A percentile compares a stretch with the other conserved stretches of the same genome.
These are phyloP conservation scores for Micropterix aruncella DNA, from an alignment of 2,888 invertebrate genomes.

Conservation along the genomic window DNA sequence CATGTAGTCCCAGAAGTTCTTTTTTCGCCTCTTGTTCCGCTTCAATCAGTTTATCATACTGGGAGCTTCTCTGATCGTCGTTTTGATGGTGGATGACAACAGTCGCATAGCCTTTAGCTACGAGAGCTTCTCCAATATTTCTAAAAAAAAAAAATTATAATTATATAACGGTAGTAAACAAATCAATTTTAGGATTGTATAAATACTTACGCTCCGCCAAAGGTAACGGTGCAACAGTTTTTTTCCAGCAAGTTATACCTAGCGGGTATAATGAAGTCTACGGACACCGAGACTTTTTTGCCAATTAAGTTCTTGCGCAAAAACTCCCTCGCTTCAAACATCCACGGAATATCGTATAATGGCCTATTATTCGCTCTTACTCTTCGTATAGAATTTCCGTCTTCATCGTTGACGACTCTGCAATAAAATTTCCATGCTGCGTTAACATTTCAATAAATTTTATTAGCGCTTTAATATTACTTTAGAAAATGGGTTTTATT, in stretches of 20 bases:
- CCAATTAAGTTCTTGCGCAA: constrained; percentile 90
- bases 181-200: constrained; percentile 1
- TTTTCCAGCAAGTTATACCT: constrained; percentile 91
- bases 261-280: constrained; percentile 95
- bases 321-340: constrained; percentile 97
- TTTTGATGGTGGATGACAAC: constrained; percentile 90
- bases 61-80: constrained; percentile 89
- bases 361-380: constrained; percentile 64
- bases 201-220: constrained; percentile 56
- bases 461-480: too few relatives aligned
- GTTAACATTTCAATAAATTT: too few relatives aligned
- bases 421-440: too few relatives aligned
- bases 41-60: constrained; percentile 82
- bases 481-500: too few relatives aligned
- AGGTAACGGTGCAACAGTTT: constrained; percentile 81
- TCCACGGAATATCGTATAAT: constrained; percentile 95
- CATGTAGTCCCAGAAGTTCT: constrained; percentile 61
- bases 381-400: constrained; percentile 50
- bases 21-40: constrained; percentile 91
- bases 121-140: constrained; percentile 88
- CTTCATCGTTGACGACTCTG: constrained; percentile 35
- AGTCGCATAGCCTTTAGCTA: constrained; percentile 82
- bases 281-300: constrained; percentile 80
- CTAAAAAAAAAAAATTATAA: constrained; percentile 25
- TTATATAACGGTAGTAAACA: constrained; percentile 10